These are phyloP conservation scores for Sebastes vulpes DNA, from an alignment of 2,797 vertebrate species.

Conservation along the genomic window DNA sequence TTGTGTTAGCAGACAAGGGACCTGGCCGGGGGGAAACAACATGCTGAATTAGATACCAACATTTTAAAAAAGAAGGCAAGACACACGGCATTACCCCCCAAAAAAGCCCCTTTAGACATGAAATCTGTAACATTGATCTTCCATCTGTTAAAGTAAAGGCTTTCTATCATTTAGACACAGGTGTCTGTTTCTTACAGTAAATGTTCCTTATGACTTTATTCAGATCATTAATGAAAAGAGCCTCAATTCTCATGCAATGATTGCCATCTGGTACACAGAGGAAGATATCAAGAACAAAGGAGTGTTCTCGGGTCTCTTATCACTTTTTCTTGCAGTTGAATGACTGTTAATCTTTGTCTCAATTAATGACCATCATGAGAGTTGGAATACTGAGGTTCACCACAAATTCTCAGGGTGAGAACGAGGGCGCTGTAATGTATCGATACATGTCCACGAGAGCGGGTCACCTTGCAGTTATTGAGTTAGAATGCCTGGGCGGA, in stretches of 20 bases:
- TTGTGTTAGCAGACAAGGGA: conserved; percentile 90
- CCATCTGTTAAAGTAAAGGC: not conserved
- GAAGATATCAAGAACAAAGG: not conserved
- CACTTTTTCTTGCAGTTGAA: too few species aligned
- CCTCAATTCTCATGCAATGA: not conserved
- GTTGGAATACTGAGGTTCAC: too few species aligned
- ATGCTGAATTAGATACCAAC: not conserved
- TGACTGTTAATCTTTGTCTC: too few species aligned
- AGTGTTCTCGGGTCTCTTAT: not conserved
- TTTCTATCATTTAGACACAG: not conserved
- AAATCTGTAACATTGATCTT: not conserved
- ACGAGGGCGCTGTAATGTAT: too few species aligned
- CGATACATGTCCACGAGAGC: too few species aligned
- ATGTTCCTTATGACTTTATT: not conserved
- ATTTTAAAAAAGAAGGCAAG: not conserved
- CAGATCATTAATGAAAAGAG: not conserved
- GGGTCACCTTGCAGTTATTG: too few species aligned
- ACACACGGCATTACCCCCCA: not conserved
- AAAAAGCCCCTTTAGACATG: not conserved
- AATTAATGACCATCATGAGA: too few species aligned
- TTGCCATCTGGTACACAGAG: not conserved
- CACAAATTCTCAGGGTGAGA: too few species aligned
- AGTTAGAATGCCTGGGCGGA: too few species aligned
- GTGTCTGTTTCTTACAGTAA: not conserved
- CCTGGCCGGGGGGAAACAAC: conserved; percentile 78